Percentiles rank a stretch among this genome's conserved stretches.
These are phyloP conservation scores for Dryobates pubescens DNA, from an alignment of 2,797 vertebrate species.

Conservation along the genomic window DNA sequence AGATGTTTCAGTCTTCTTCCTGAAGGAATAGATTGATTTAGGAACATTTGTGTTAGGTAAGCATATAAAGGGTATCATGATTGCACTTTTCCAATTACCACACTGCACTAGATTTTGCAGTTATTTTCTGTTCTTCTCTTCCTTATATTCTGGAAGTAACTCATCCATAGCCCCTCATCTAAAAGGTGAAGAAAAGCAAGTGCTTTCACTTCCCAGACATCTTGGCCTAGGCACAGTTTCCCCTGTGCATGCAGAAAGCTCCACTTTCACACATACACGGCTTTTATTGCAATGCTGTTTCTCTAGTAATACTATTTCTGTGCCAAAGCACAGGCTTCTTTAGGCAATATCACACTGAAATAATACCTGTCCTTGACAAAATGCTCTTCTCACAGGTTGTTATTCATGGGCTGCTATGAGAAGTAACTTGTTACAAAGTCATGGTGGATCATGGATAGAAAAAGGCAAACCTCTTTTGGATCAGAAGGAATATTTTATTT, in stretches of 20 bases:
- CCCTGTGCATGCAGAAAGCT: not conserved
- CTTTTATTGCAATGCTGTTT: not conserved
- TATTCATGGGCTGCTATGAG: not conserved
- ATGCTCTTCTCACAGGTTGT: not conserved
- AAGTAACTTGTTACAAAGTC: not conserved
- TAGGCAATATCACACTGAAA: not conserved
- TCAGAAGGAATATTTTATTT: not conserved
- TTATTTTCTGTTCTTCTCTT: not conserved
- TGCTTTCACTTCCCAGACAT: not conserved
- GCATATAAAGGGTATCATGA: too few species aligned
- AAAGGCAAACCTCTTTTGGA: not conserved
- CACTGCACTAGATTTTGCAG: not conserved
- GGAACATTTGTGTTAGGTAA: not conserved
- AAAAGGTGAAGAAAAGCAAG: not conserved
- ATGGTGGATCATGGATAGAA: not conserved
- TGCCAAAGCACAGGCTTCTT: not conserved
- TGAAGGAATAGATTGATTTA: not conserved
- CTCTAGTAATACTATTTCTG: not conserved
- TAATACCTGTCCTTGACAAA: not conserved
- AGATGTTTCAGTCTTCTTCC: not conserved
- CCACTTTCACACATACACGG: accelerated
- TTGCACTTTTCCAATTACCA: not conserved
- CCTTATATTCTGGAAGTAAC: not conserved
- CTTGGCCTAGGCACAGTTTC: not conserved
- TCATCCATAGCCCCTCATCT: not conserved